Evolutionary conservation across 2,113 vertebrate genomes (phyloP).

Genomic region (Syrrhaptes paradoxus): DNA sequence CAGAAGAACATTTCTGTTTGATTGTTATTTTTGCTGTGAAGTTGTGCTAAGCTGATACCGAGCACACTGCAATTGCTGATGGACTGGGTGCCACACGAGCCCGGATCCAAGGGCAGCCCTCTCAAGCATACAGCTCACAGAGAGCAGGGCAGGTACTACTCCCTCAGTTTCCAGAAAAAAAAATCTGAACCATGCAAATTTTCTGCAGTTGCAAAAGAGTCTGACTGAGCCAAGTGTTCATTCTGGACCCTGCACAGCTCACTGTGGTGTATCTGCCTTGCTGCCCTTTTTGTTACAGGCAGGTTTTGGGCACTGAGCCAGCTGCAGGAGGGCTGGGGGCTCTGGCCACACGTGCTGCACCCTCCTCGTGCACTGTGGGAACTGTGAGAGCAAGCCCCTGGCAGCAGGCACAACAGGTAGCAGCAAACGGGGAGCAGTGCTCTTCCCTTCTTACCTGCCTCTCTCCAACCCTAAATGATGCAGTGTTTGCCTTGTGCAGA

Average conservation of each 20-base stretch:
- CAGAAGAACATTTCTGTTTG: fast-evolving
- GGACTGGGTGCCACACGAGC: not conserved
- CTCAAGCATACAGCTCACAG: not conserved
- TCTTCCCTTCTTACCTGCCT: not conserved
- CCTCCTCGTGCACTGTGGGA: fast-evolving
- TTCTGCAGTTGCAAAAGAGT: not conserved
- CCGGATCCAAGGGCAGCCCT: not conserved
- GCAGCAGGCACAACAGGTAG: not conserved
- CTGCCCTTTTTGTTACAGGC: not conserved
- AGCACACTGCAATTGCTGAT: not conserved
- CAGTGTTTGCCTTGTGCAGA: not conserved
- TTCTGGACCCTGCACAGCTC: not conserved
- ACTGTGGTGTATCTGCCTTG: not conserved
- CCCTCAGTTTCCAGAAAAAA: not conserved
- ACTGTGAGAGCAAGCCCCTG: not conserved
- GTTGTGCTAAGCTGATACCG: not conserved
- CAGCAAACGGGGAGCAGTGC: fast-evolving
- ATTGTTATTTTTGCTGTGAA: not conserved
- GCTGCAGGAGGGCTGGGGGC: not conserved
- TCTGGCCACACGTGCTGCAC: not conserved
- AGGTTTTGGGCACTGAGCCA: not conserved
- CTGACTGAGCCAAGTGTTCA: not conserved
- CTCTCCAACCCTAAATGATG: not conserved
- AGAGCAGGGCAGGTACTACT: not conserved
- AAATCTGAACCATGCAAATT: not conserved